Evolutionary conservation across 2,797 vertebrate genomes (phyloP), one percentile per base, ranked within the genome.

Genomic region (Anomalospiza imberbis): DNA sequence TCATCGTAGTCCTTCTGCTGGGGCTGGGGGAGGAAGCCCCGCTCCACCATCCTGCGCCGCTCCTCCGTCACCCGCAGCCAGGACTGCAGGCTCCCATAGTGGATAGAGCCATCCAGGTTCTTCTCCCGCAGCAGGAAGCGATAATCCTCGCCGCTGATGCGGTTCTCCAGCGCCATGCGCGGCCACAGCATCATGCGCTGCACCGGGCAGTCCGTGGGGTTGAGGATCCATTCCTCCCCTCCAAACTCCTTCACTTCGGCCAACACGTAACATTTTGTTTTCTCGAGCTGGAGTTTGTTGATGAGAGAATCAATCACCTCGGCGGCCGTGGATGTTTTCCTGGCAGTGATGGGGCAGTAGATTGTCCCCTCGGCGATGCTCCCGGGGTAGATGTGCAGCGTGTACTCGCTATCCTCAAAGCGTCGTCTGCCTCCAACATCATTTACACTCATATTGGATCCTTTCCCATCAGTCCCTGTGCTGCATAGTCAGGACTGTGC

Each of bases 181-280:
- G 99, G 99, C 99, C 99, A 99, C 82, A 99, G 97, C 99, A 99
- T 98, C 99, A 99, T 99, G 96, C 99, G 98, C 92, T 99, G 99
- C 94, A 99, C 99, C 0, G 99, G 99, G 94, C 99, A 99, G 97
- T 99, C 99, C 21, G 97, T 98, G 66, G 99, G 99, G 97, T 99
- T 99, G 93, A 99, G 98, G 91, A 99, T 99, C 99, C 99, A 99
- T 97, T 99, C 99, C 93, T 99, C 99, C 50, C 99, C 99, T 10
- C 99, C 99, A 28, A 99, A 99, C 96, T 99, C 99, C 97, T 99
- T 99, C 89, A 99, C 99, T 93, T 99, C 99, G 2, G 99, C 99
- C 40, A 99, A 94, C 72, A 99, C 99, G 0, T 99, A 99, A 55
- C 99, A 99, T 97, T 98, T 99, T 75, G 98, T 98, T 91, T 99